Conservation (phyloP, 37 sponge, comb jelly and placozoan species). For the Ianthella basta region DNA sequence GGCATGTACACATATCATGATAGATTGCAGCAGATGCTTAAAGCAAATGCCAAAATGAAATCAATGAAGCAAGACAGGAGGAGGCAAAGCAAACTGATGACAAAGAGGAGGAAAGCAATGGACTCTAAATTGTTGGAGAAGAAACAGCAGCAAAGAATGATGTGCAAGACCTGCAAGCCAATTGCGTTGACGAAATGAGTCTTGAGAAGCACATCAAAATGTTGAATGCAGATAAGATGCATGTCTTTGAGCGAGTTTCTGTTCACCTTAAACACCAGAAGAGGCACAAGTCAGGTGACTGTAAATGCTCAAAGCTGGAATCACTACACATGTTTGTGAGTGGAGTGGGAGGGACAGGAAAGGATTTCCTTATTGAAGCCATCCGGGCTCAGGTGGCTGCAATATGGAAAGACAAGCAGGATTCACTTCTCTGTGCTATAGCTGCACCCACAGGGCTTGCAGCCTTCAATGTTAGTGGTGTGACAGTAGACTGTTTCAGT, state of each 20-base stretch:
- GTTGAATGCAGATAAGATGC: constrained; percentile 60
- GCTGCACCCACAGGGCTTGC: constrained; percentile 59
- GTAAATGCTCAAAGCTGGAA: neutral
- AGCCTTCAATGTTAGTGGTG: constrained; percentile 46
- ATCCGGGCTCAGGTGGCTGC: neutral
- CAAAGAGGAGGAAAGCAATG: constrained; percentile 25
- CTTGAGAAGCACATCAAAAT: constrained; percentile 40
- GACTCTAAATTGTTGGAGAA: constrained; percentile 40
- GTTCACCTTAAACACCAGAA: constrained; percentile 9
- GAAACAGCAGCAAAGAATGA: constrained; percentile 54
- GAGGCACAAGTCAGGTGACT: neutral
- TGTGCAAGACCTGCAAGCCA: constrained; percentile 2
- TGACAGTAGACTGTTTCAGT: constrained; percentile 44
- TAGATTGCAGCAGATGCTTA: constrained; percentile 47
- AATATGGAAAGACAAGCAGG: neutral
- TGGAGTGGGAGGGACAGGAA: constrained; percentile 36
- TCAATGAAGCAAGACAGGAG: constrained; percentile 48
- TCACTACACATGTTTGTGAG: constrained; percentile 23
- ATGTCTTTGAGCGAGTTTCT: constrained; percentile 40
- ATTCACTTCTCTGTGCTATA: neutral
- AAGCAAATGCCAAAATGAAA: constrained; percentile 27
- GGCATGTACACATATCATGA: constrained; percentile 24
- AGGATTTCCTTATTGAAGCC: constrained; percentile 42
- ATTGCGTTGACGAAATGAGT: neutral
- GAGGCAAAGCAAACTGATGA: neutral